phyloP scores from a whole-genome alignment of 2,113 vertebrate species.

The Petroica traversi region DNA sequence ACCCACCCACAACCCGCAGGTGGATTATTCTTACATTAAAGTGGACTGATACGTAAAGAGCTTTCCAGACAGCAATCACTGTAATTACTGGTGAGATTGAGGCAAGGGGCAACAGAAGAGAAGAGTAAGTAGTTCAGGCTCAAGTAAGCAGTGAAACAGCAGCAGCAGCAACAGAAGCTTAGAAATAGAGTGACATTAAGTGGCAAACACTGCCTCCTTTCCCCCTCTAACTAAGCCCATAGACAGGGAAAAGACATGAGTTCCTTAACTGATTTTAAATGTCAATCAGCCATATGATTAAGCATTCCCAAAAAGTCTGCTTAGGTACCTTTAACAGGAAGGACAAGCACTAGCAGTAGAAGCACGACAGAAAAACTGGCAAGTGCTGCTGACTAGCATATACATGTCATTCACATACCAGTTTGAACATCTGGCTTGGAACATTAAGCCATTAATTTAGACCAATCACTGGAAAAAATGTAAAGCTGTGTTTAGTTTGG shows the following conservation, averaged over 20 bases:
- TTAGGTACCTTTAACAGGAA: constrained; percentile 6
- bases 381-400: constrained; percentile 33
- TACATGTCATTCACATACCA: constrained; percentile 8
- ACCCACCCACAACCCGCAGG: background rate
- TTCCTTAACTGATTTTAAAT: background rate
- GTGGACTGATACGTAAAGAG: background rate
- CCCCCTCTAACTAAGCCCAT: background rate
- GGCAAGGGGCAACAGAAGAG: background rate
- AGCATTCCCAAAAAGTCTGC: background rate
- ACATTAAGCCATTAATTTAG: constrained; percentile 51
- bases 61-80: background rate
- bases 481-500: constrained; percentile 34
- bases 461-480: constrained; percentile 32
- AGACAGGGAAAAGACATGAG: background rate
- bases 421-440: constrained; percentile 43
- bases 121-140: background rate
- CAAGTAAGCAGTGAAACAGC: background rate
- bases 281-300: background rate
- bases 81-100: background rate
- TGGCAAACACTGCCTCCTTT: background rate
- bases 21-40: background rate
- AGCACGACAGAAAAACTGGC: constrained; percentile 1
- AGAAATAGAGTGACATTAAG: background rate
- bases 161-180: constrained; percentile 3
- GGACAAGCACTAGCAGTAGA: constrained; percentile 7